Base-by-base conservation (phyloP, 2,113 vertebrate species). In the Procavia capensis region DNA sequence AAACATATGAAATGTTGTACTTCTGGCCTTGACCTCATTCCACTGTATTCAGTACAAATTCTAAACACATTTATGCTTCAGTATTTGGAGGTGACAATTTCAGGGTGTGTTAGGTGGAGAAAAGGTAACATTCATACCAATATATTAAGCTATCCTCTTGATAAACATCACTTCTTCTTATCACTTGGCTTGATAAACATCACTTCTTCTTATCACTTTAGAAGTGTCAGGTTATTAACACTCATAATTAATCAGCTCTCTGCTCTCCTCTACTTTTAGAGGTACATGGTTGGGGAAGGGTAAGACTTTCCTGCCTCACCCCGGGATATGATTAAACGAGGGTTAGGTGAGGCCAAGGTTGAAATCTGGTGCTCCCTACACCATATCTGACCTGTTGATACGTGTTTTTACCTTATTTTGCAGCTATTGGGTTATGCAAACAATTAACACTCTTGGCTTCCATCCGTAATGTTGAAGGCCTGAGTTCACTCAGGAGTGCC, bases 1-100 rank as follows among this genome's bases (percentile, higher is more conserved):
- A 76, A 68, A 50, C 85, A 64, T 6, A 29, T n/a, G 96, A 97
- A 97, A 97, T 17, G 17, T 64, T 96, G 64, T 86, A 86, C 80
- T 91, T 89, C 83, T 17, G 3, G 5, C 74, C 70, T 45, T 94
- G 95, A 96, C 91, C 97, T 97, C 59, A 75, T 20, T 61, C 82
- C 45, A 3, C 9, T 70, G 43, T 57, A 72, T 95, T 97, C 86
- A 41, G 90, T 96, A 84, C 50, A 87, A 78, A 95, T 93, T 96
- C 93, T 81, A 88, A 95, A 79, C 79, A 84, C 43, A 80, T 76
- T 92, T 75, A 64, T 61, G 45, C 39, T 74, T 91, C 95, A 82
- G 78, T 85, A 90, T 93, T 97, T 94, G 79, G 95, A 96, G 66
- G 81, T 79, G 86, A 85, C 64, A 82, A 34, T 47, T 31, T 47